A percentile compares a stretch with the other conserved stretches of the same genome.
These are phyloP conservation scores for Lycopodina hypogea DNA, from an alignment of 37 sponge, comb jelly and placozoan genomes.

Conservation along the genomic window DNA sequence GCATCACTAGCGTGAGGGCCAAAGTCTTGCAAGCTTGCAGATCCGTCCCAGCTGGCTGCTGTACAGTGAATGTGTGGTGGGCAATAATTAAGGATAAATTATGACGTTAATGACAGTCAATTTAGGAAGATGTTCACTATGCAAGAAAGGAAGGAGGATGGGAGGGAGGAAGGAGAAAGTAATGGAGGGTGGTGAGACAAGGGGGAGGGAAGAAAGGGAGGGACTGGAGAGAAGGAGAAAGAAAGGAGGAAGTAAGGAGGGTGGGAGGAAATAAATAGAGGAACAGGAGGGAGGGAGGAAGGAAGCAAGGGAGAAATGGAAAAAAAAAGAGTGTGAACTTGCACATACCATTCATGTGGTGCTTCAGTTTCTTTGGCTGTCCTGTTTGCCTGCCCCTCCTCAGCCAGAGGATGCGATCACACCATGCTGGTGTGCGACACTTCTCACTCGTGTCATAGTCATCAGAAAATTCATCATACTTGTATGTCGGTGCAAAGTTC, in stretches of 20 bases:
- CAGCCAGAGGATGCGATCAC: conserved; percentile 94
- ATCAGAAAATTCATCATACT: conserved; percentile 96
- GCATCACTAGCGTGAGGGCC: conserved; percentile 60
- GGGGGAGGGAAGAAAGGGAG: too few relatives aligned
- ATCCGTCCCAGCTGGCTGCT: too few relatives aligned
- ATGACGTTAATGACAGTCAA: too few relatives aligned
- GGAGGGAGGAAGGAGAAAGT: too few relatives aligned
- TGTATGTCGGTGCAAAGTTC: conserved; percentile 97
- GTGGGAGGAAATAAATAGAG: neutral
- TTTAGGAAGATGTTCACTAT: neutral
- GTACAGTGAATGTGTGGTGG: too few relatives aligned
- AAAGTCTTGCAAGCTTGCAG: conserved; percentile 17
- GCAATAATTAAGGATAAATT: too few relatives aligned
- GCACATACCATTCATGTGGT: neutral
- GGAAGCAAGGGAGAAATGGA: neutral
- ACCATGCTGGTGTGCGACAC: conserved; percentile 96
- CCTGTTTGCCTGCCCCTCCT: conserved; percentile 28
- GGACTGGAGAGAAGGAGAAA: neutral
- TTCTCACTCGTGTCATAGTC: conserved; percentile 99
- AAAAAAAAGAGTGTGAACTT: neutral
- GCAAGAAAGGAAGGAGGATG: too few relatives aligned
- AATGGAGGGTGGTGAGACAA: too few relatives aligned
- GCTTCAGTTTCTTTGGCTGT: neutral
- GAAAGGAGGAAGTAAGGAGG: neutral
- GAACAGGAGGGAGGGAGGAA: neutral